Conservation (phyloP, 2,888 invertebrate species). For the Onthophagus sagittarius region DNA sequence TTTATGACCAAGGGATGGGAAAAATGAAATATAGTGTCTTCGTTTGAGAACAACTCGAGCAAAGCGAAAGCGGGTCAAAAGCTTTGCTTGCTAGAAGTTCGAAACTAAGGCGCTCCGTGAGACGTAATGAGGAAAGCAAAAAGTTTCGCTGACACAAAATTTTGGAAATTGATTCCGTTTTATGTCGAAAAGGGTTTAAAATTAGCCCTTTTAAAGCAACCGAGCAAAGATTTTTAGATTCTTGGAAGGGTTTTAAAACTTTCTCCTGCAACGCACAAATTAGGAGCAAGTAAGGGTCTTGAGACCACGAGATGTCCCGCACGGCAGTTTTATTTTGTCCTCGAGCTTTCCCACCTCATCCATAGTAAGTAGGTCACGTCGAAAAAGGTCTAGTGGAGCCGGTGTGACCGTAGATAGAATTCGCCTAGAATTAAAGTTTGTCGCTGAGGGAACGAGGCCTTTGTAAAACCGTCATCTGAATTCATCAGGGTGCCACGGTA, state of each 20-base stretch:
- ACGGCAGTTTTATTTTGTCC: not conserved
- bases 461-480: constrained; percentile 8
- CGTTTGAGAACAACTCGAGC: not conserved
- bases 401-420: not conserved
- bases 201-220: not conserved
- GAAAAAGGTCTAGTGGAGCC: not conserved
- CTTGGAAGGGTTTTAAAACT: not conserved
- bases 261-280: not conserved
- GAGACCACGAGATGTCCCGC: not conserved
- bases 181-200: not conserved
- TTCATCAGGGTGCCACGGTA: constrained; percentile 2
- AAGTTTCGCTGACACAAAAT: not conserved
- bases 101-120: not conserved
- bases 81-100: not conserved
- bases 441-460: constrained; percentile 5
- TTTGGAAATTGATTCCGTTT: not conserved
- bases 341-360: not conserved
- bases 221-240: not conserved
- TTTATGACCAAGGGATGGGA: not conserved
- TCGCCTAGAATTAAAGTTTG: constrained; percentile 5
- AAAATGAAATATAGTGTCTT: not conserved
- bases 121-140: not conserved
- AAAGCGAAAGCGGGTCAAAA: not conserved
- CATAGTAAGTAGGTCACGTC: not conserved
- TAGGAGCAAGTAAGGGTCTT: not conserved